Evolutionary conservation across 2,797 vertebrate genomes (phyloP).

Genomic region (Sebastes diploproa): DNA sequence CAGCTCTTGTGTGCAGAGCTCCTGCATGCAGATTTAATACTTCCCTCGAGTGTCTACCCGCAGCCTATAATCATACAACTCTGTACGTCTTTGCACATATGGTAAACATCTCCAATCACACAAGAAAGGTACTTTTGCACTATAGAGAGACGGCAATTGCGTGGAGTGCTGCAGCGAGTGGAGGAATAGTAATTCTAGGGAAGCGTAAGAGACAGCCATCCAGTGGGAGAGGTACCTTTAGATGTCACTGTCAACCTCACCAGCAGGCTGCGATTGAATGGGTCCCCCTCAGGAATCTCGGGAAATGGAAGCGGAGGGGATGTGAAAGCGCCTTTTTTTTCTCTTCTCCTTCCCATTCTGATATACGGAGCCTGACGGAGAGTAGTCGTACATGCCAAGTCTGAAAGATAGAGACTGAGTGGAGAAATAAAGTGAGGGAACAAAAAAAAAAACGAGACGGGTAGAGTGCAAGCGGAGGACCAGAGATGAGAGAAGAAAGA

Average conservation of each 20-base stretch:
- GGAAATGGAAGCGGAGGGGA: slow-evolving; percentile 53
- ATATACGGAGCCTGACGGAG: slow-evolving; percentile 26
- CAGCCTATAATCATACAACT: slow-evolving; percentile 28
- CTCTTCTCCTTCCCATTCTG: neutral
- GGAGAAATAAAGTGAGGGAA: slow-evolving; percentile 16
- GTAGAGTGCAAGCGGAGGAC: slow-evolving; percentile 14
- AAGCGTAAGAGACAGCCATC: slow-evolving; percentile 42
- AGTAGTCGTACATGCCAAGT: slow-evolving; percentile 16
- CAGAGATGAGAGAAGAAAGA: slow-evolving; percentile 26
- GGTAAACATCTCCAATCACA: slow-evolving; percentile 34
- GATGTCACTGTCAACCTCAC: slow-evolving; percentile 64
- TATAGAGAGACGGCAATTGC: slow-evolving; percentile 10
- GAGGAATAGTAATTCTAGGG: slow-evolving; percentile 21
- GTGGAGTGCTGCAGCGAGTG: neutral
- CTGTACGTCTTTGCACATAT: neutral
- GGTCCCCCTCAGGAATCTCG: slow-evolving; percentile 55
- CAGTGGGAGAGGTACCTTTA: slow-evolving; percentile 54
- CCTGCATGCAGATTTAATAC: slow-evolving; percentile 14
- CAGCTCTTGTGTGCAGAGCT: neutral
- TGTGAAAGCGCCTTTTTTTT: slow-evolving; percentile 34
- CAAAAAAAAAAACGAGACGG: neutral
- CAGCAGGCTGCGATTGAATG: slow-evolving; percentile 57
- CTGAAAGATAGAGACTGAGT: slow-evolving; percentile 20
- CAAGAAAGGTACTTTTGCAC: slow-evolving; percentile 22
- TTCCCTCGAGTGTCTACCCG: slow-evolving; percentile 9